A percentile compares a stretch with the other conserved stretches of the same genome.
Conservation (phyloP, 92 coral and sea anemone genomes). For the Umimayanthus kanabou region DNA sequence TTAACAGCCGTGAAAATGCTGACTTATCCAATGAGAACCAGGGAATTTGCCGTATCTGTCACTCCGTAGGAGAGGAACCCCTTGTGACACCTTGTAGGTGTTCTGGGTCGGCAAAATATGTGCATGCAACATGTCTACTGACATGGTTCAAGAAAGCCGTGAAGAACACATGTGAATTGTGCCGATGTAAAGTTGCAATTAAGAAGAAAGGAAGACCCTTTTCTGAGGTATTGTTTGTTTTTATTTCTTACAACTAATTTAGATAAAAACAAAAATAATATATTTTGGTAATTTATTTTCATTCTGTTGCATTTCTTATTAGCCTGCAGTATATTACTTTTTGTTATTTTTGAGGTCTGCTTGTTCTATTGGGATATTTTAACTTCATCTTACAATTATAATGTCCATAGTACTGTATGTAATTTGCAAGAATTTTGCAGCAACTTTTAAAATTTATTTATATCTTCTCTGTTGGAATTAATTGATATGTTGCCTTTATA, state of each 20-base stretch:
- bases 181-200: slow-evolving; percentile 88
- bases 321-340: too few species aligned
- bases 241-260: background rate
- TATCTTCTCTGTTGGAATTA: too few species aligned
- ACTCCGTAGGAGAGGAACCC: slow-evolving; percentile 84
- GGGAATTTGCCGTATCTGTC: slow-evolving; percentile 89
- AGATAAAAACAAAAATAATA: too few species aligned
- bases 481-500: too few species aligned
- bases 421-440: too few species aligned
- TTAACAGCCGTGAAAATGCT: slow-evolving; percentile 57
- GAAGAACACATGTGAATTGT: slow-evolving; percentile 88
- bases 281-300: too few species aligned
- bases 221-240: slow-evolving; percentile 66
- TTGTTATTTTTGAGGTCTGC: too few species aligned
- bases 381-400: too few species aligned
- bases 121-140: slow-evolving; percentile 84
- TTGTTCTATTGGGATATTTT: too few species aligned
- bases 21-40: slow-evolving; percentile 72
- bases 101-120: slow-evolving; percentile 86
- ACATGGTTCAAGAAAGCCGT: slow-evolving; percentile 93
- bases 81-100: slow-evolving; percentile 89
- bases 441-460: too few species aligned
- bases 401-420: too few species aligned
- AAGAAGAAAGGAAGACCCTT: slow-evolving; percentile 83
- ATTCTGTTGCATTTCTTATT: too few species aligned